phyloP scores from a whole-genome alignment of 1,140 invertebrate species.

The Bombus impatiens region DNA sequence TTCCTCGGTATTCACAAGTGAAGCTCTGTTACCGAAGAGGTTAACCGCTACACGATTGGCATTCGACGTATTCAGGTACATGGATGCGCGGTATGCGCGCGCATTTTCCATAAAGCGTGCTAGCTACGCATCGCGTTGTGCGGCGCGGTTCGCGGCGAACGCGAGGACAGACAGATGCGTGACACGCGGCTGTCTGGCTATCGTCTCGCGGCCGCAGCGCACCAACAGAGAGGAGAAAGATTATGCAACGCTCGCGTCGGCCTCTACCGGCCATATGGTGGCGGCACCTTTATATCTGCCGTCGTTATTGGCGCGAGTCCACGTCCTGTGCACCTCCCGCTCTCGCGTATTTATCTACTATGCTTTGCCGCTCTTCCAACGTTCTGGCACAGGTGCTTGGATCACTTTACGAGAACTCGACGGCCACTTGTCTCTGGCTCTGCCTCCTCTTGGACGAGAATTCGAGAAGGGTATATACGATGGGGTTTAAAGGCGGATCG shows the following conservation, averaged over 20 bases:
- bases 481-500: neutral
- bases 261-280: slow-evolving; percentile 72
- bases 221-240: slow-evolving; percentile 51
- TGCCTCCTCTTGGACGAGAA: neutral
- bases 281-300: slow-evolving; percentile 77
- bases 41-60: neutral
- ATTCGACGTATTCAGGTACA: slow-evolving; percentile 11
- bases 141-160: neutral
- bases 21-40: neutral
- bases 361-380: slow-evolving; percentile 33
- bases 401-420: slow-evolving; percentile 17
- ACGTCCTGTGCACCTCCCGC: slow-evolving; percentile 57
- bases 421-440: neutral
- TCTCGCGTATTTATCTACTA: slow-evolving; percentile 58
- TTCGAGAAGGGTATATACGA: neutral
- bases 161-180: slow-evolving; percentile 75
- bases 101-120: slow-evolving; percentile 32
- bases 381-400: slow-evolving; percentile 33
- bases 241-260: slow-evolving; percentile 74
- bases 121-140: neutral
- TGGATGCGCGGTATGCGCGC: slow-evolving; percentile 3
- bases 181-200: slow-evolving; percentile 70
- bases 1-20: neutral
- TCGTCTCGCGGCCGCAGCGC: slow-evolving; percentile 49
- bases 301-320: slow-evolving; percentile 72